phyloP scores from a whole-genome alignment of 1,140 invertebrate genomes.

The Bombus affinis region DNA sequence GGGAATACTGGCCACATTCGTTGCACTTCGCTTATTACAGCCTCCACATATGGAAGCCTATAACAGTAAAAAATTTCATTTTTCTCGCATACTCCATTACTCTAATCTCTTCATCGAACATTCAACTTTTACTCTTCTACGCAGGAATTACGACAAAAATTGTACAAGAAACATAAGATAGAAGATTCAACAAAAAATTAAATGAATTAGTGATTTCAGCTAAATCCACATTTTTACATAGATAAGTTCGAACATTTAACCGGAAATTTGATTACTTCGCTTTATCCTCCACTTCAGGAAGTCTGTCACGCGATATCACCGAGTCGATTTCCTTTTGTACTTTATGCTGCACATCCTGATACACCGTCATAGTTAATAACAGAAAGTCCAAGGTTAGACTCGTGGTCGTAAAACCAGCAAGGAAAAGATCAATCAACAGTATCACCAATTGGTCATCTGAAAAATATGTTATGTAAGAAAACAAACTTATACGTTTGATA shows the following conservation, averaged over 20 bases:
- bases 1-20: slow-evolving; percentile 86
- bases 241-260: not conserved
- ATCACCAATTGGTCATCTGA: slow-evolving; percentile 87
- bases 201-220: not conserved
- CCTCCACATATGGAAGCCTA: slow-evolving; percentile 86
- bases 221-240: not conserved
- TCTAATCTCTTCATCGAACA: not conserved
- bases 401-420: slow-evolving; percentile 89
- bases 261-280: slow-evolving; percentile 73
- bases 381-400: slow-evolving; percentile 88
- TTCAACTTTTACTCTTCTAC: not conserved
- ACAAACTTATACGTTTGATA: not conserved
- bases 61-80: slow-evolving; percentile 34
- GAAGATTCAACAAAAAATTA: not conserved
- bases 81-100: not conserved
- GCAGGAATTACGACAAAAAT: not conserved
- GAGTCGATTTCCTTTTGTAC: slow-evolving; percentile 86
- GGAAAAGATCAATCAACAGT: slow-evolving; percentile 88
- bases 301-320: slow-evolving; percentile 78
- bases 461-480: not conserved
- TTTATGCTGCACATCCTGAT: slow-evolving; percentile 87
- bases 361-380: slow-evolving; percentile 86
- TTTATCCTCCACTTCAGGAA: slow-evolving; percentile 79
- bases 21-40: slow-evolving; percentile 86
- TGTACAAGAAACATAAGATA: not conserved